These are phyloP conservation scores for Polyergus mexicanus DNA, from an alignment of 1,140 invertebrate species.

Conservation along the genomic window DNA sequence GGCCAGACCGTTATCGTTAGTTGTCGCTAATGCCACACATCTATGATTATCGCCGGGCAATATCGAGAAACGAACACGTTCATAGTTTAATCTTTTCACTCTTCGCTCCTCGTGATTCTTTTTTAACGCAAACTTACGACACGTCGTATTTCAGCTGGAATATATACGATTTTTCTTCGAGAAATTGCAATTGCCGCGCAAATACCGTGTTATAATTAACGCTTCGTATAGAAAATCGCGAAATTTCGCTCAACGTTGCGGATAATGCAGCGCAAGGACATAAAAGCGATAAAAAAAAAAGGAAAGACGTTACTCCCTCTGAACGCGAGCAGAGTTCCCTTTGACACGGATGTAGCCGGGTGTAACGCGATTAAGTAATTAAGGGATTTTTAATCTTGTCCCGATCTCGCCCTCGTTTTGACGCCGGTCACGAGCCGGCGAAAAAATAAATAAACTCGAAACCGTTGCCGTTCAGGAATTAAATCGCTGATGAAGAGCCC, in stretches of 20 bases:
- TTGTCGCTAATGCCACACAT: slow-evolving; percentile 56
- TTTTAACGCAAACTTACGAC: not conserved
- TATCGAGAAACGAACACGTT: slow-evolving; percentile 41
- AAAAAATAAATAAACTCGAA: slow-evolving; percentile 85
- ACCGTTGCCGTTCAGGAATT: slow-evolving; percentile 78
- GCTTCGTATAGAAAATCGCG: not conserved
- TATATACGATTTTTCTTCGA: not conserved
- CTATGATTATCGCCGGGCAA: slow-evolving; percentile 7
- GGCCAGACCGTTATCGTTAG: slow-evolving; percentile 67
- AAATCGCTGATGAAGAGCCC: slow-evolving; percentile 85
- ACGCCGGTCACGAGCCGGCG: slow-evolving; percentile 78
- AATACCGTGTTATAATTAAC: not conserved
- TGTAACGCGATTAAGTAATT: slow-evolving; percentile 85
- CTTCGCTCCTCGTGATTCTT: not conserved
- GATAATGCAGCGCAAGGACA: slow-evolving; percentile 6
- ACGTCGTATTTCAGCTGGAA: not conserved
- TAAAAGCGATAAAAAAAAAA: not conserved
- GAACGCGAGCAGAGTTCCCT: slow-evolving; percentile 61
- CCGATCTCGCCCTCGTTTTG: slow-evolving; percentile 76
- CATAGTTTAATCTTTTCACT: not conserved
- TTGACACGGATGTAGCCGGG: slow-evolving; percentile 76
- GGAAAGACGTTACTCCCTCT: slow-evolving; percentile 19
- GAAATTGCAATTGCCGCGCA: not conserved
- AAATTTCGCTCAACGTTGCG: not conserved
- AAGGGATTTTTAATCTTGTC: slow-evolving; percentile 86